Base-by-base conservation (phyloP, 2,888 invertebrate genomes). In the Drosophila suboccidentalis region DNA sequence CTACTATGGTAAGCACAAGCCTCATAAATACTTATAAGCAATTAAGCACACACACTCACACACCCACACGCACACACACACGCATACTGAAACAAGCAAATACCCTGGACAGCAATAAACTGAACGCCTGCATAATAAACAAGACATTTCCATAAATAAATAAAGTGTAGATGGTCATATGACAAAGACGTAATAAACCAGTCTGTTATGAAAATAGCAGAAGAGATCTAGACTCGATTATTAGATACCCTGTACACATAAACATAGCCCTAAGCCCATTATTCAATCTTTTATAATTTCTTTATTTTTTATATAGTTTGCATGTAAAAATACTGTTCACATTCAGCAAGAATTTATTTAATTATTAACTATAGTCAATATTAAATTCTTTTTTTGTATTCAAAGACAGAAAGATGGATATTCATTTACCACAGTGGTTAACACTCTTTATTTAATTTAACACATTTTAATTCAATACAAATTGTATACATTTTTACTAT, bases 1-100 rank as follows among this genome's bases (percentile, higher is more conserved):
- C 75, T 96, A 96, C 93, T 96, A 96, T 92, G 96, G 96, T 96
- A 91, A 95, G 95, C 46, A 57, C 15, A 46, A 44, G 29, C 26
- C 13, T 51, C 59, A 34, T 57, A 57, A 57, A 57, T 55, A 55
- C 55, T 36, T 44, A 51, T 49, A 55, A 69, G 71, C 69, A 77
- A 86, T 83, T 82, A 76, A 60, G 46, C 57, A 43, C 29, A 15
- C 17, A 22, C 54, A 54, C 22, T 36, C 13, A 19, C 19, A 22
- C 54, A 54, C 22, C 29, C 13, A 19, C 19, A 19, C 19, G 32
- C 13, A 22, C 29, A 39, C n/a, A 38, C 15, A 46, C 41, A 38
- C 15, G 47, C 50, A 64, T 11, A 65, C 9, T 13, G 22, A 50
- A 6, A 10, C 43, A 32, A 15, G 29, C 47, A 44, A 41, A 72